phyloP scores from a whole-genome alignment of 23 tunicate species.

The Clavelina lepadiformis region DNA sequence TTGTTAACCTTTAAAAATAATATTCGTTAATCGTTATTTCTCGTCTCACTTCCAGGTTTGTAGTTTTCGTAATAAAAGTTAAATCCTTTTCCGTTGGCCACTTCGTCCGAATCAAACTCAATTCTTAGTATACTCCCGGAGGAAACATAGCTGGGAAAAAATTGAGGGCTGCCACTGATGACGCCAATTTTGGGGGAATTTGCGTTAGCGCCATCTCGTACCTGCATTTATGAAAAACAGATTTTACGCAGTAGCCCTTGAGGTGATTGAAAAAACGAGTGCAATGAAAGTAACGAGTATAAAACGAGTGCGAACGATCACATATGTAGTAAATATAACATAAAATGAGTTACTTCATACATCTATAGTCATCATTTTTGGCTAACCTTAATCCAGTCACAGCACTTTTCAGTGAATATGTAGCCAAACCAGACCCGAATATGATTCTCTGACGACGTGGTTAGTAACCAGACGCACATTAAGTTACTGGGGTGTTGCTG shows the following conservation, averaged over 20 bases:
- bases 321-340: too few species aligned
- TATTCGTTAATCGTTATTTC: too few species aligned
- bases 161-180: slow-evolving; percentile 6
- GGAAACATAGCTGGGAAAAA: background rate
- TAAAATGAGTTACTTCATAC: too few species aligned
- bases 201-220: background rate
- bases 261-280: too few species aligned
- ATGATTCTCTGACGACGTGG: background rate
- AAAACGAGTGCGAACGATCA: background rate
- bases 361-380: too few species aligned
- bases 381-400: slow-evolving; percentile 9
- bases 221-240: background rate
- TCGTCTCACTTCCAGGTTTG: too few species aligned
- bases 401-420: slow-evolving; percentile 4
- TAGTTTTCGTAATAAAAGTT: background rate
- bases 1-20: too few species aligned
- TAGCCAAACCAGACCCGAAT: slow-evolving; percentile 10
- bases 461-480: background rate
- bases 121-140: slow-evolving; percentile 3
- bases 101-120: background rate
- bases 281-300: too few species aligned
- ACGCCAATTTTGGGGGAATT: slow-evolving; percentile 9
- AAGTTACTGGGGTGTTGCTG: background rate
- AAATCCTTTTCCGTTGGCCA: slow-evolving; percentile 3
- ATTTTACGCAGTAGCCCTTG: too few species aligned